Evolutionary conservation across 2,113 vertebrate genomes (phyloP).

Genomic region (Propithecus coquereli): DNA sequence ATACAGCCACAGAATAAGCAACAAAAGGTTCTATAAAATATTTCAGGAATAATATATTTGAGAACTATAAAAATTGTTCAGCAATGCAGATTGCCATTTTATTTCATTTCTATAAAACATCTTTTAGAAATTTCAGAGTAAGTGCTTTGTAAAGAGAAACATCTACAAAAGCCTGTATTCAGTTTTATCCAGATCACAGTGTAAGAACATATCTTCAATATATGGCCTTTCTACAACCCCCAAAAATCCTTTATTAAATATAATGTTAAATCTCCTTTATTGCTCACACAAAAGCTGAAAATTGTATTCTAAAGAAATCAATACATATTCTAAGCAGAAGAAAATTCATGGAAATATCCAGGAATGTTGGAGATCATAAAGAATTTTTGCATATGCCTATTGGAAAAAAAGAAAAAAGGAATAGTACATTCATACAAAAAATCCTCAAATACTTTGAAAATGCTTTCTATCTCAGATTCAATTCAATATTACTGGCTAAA

Average conservation of each 20-base stretch:
- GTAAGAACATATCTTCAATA: constrained; percentile 17
- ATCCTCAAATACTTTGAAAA: constrained; percentile 47
- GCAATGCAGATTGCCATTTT: not conserved
- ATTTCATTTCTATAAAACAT: constrained; percentile 16
- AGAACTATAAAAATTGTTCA: constrained; percentile 44
- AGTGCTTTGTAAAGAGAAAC: constrained; percentile 4
- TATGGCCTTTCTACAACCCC: not conserved
- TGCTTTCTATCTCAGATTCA: constrained; percentile 51
- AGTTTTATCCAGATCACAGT: constrained; percentile 32
- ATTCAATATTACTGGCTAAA: constrained; percentile 48
- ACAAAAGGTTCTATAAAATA: constrained; percentile 46
- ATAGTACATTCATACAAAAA: not conserved
- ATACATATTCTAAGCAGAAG: constrained; percentile 53
- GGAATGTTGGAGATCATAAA: constrained; percentile 40
- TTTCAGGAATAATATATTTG: constrained; percentile 16
- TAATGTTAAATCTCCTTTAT: constrained; percentile 54
- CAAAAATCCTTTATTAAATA: constrained; percentile 57
- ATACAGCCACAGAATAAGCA: constrained; percentile 27
- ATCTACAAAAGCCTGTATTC: constrained; percentile 15
- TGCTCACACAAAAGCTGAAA: constrained; percentile 54
- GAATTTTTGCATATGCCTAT: constrained; percentile 25
- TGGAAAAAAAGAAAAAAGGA: not conserved
- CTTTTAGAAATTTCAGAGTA: constrained; percentile 39
- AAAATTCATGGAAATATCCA: constrained; percentile 56
- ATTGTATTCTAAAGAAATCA: constrained; percentile 56